Conservation (phyloP, 2,797 vertebrate genomes). For the Lithobates pipiens region DNA sequence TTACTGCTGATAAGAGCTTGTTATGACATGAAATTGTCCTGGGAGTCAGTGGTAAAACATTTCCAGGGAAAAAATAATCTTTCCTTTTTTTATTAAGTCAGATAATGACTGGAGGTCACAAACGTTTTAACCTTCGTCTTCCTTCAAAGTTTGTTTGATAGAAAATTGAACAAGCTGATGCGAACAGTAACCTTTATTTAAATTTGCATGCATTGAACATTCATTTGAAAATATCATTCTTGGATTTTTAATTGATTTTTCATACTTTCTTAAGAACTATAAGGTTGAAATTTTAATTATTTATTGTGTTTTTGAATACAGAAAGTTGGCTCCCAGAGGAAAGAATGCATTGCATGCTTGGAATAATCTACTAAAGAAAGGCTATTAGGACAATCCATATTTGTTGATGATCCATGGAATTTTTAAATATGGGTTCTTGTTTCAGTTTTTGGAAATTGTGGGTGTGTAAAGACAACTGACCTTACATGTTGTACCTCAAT, state of each 20-base stretch:
- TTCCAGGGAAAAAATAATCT: slow-evolving; percentile 24
- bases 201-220: neutral
- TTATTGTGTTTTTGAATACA: neutral
- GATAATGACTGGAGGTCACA: slow-evolving; percentile 42
- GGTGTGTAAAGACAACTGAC: no score
- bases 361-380: no score
- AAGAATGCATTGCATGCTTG: neutral
- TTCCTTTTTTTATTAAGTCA: slow-evolving; percentile 12
- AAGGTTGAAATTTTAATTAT: slow-evolving; percentile 40
- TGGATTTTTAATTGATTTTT: slow-evolving; percentile 34
- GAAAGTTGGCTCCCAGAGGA: neutral
- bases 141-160: slow-evolving; percentile 59
- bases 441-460: no score
- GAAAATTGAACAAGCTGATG: slow-evolving; percentile 19
- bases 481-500: no score
- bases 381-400: no score
- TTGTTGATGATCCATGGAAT: no score
- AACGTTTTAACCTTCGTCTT: slow-evolving; percentile 68
- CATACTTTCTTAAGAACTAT: slow-evolving; percentile 8
- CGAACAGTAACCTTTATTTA: slow-evolving; percentile 60
- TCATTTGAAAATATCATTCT: neutral
- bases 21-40: slow-evolving; percentile 47
- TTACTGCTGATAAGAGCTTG: slow-evolving; percentile 40
- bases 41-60: slow-evolving; percentile 42
- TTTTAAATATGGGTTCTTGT: no score